Conservation (phyloP, 2,113 vertebrate species). For the Serilophus lunatus region DNA sequence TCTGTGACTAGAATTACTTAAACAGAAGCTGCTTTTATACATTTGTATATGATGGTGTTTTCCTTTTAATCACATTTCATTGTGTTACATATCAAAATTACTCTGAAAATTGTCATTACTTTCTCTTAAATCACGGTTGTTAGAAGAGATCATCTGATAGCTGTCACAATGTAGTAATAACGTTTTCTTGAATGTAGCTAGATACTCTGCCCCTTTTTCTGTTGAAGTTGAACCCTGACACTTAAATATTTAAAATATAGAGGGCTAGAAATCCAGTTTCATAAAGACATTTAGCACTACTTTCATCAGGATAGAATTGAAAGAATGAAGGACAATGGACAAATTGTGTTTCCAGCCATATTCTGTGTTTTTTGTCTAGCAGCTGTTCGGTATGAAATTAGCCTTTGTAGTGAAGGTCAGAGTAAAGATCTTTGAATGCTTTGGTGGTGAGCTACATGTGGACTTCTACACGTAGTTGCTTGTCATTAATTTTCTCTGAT, state of each 20-base stretch:
- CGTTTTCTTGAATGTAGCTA: not conserved
- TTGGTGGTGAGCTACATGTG: not conserved
- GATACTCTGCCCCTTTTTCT: not conserved
- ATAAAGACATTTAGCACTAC: not conserved
- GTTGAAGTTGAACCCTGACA: not conserved
- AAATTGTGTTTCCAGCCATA: not conserved
- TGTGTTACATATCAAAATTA: not conserved
- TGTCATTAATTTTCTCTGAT: not conserved
- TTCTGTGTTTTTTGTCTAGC: not conserved
- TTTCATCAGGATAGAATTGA: not conserved
- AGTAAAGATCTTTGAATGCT: not conserved
- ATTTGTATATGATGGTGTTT: not conserved
- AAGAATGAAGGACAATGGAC: not conserved
- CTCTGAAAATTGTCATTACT: not conserved
- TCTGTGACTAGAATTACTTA: not conserved
- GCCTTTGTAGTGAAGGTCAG: not conserved
- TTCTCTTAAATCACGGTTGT: not conserved
- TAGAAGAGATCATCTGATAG: not conserved
- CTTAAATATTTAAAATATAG: not conserved
- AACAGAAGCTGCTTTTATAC: not conserved
- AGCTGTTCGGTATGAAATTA: not conserved
- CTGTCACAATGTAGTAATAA: not conserved
- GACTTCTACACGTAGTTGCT: not conserved
- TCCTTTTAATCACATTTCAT: not conserved
- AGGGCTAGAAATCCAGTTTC: not conserved